Evolutionary conservation across 2,888 invertebrate genomes (phyloP).

Genomic region (Boloria selene): DNA sequence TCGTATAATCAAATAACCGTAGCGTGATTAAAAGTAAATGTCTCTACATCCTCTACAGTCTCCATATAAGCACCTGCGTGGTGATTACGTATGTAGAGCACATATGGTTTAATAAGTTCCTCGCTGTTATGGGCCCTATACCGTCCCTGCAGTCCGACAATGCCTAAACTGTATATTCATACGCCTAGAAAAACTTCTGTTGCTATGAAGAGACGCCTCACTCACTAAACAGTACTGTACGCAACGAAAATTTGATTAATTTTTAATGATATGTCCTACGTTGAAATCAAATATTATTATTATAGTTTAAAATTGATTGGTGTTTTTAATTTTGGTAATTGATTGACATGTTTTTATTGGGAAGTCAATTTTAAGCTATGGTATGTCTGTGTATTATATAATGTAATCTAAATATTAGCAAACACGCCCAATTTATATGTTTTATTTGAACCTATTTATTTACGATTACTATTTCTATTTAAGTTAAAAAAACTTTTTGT

Average conservation of each 20-base stretch:
- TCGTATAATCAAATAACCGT: conserved; percentile 4
- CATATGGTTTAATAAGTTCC: conserved; percentile 29
- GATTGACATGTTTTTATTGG: no score
- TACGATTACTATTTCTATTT: no score
- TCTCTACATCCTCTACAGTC: conserved; percentile 9
- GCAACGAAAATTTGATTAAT: not conserved
- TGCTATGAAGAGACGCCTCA: conserved; percentile 33
- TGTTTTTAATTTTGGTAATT: no score
- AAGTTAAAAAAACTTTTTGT: no score
- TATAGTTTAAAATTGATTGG: no score
- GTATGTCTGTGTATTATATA: no score
- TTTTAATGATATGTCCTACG: no score
- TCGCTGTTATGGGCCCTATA: conserved; percentile 11
- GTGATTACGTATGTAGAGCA: conserved; percentile 20
- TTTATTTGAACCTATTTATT: no score
- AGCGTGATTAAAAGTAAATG: conserved; percentile 18
- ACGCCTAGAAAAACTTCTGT: conserved; percentile 37
- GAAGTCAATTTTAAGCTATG: no score
- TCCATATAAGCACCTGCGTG: conserved; percentile 10
- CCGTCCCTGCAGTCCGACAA: conserved; percentile 26
- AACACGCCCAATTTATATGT: no score
- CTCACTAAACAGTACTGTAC: conserved; percentile 18
- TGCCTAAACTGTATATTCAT: conserved; percentile 35
- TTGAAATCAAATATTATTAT: no score
- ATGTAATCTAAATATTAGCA: no score